Base-by-base conservation (phyloP, 1,140 invertebrate species). In the Drosophila dunni region DNA sequence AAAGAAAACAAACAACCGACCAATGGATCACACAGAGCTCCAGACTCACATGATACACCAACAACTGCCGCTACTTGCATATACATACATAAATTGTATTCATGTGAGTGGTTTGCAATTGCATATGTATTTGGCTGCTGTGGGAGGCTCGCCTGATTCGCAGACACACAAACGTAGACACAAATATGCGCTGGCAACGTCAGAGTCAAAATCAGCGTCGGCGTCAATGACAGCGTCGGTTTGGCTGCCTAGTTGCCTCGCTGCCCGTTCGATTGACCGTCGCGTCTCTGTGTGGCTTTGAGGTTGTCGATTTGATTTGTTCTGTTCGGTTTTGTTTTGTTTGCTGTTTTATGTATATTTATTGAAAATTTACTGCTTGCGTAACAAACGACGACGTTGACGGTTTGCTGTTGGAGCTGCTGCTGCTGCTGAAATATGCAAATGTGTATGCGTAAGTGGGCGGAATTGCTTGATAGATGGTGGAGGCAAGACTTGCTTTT, bases 361-460 rank as follows among this genome's bases (percentile, higher is more conserved):
- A 88, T 88, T 88, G 85, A 89, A 89, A 88, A 89, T 88, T 89
- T 88, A 89, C 84, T 88, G 84, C 84, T 84, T 89, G 83, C 77
- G 81, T 86, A 88, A 82, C 83, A 88, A 86, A 79, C 82, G 80
- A 82, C 66, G 67, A 70, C 15, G 53, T 8, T 38, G 62, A 57
- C 54, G 62, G 9, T 20, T 17, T 40, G 66, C 38, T 15, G 13
- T n/a, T 8, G 11, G 40, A 40, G 13, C 8, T 46, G 13, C 8
- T 17, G 45, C 20, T 62, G 34, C 68, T 65, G 65, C 62, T 78
- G 77, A 38, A 64, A 79, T 78, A 76, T 76, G 74, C 80, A 88
- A 89, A 88, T 88, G 69, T 69, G 68, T 84, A 78, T 84, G 69
- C 62, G 65, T 67, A 74, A 82, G 68, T 82, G 81, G 79, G 73